Conservation (phyloP, 2,797 vertebrate species). For the Chromis chromis region DNA sequence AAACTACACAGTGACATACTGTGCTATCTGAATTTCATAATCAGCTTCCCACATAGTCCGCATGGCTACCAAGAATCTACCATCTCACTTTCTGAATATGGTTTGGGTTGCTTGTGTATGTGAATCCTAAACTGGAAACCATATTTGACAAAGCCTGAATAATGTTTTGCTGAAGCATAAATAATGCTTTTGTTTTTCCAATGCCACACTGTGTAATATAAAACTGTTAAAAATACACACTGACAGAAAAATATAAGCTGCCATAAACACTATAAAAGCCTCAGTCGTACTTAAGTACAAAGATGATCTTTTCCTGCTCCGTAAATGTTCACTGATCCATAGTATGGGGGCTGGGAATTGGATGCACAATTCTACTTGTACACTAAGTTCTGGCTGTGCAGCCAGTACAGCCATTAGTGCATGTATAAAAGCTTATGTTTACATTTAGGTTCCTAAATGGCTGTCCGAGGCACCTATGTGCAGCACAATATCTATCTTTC, state of each 20-base stretch:
- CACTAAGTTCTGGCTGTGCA: neutral
- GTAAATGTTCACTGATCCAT: slow-evolving; percentile 54
- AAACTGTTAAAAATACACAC: slow-evolving; percentile 22
- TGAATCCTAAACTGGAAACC: slow-evolving; percentile 24
- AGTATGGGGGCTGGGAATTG: slow-evolving; percentile 20
- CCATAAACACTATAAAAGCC: slow-evolving; percentile 35
- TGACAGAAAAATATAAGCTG: slow-evolving; percentile 24
- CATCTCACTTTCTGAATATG: slow-evolving; percentile 32
- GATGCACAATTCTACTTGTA: neutral
- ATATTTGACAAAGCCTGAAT: slow-evolving; percentile 35
- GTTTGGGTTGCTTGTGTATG: neutral
- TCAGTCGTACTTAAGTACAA: slow-evolving; percentile 16
- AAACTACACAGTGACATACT: slow-evolving; percentile 20
- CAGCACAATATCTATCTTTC: slow-evolving; percentile 6
- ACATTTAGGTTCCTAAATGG: neutral
- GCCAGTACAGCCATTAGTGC: neutral
- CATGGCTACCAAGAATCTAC: slow-evolving; percentile 13
- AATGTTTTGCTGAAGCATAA: slow-evolving; percentile 37
- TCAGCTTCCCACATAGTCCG: slow-evolving; percentile 46
- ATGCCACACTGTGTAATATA: slow-evolving; percentile 32
- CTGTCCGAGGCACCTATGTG: neutral
- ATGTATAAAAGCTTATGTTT: neutral
- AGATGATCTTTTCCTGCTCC: slow-evolving; percentile 38
- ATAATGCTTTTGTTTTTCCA: slow-evolving; percentile 56
- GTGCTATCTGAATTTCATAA: slow-evolving; percentile 38